These are phyloP conservation scores for Oophaga pumilio DNA, from an alignment of 2,113 vertebrate genomes.

Conservation along the genomic window DNA sequence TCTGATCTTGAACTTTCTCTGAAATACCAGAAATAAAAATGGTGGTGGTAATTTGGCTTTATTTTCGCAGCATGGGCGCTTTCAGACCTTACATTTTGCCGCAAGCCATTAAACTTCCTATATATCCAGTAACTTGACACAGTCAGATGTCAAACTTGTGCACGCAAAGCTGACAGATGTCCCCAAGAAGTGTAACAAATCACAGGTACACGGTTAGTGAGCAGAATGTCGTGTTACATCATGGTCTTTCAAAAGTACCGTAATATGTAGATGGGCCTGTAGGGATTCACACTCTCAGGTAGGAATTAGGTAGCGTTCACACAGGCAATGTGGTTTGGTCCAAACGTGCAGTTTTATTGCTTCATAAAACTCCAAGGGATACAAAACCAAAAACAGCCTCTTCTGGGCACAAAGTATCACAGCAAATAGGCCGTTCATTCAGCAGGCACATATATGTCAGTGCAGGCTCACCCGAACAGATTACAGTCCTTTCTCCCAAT, in stretches of 20 bases:
- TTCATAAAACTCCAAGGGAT: too few relatives aligned
- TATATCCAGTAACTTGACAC: slow-evolving; percentile 3
- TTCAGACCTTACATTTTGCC: background rate
- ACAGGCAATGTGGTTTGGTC: too few relatives aligned
- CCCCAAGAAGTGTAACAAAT: background rate
- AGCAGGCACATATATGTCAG: too few relatives aligned
- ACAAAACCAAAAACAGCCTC: too few relatives aligned
- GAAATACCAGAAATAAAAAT: slow-evolving; percentile 17
- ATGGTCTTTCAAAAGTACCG: background rate
- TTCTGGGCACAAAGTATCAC: too few relatives aligned
- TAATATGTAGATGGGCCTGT: too few relatives aligned
- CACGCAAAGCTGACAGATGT: slow-evolving; percentile 18
- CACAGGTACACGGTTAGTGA: background rate
- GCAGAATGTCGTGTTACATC: background rate
- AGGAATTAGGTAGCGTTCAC: too few relatives aligned
- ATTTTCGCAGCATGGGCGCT: background rate
- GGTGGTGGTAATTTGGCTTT: background rate
- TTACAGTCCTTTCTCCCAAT: too few relatives aligned
- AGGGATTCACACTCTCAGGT: too few relatives aligned
- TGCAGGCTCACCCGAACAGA: too few relatives aligned
- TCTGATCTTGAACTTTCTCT: background rate
- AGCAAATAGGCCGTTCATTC: too few relatives aligned
- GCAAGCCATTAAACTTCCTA: background rate
- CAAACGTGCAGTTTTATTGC: too few relatives aligned
- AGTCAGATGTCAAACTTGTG: slow-evolving; percentile 5